Conservation (phyloP, 2,888 invertebrate genomes). For the Limnephilus auricula region DNA sequence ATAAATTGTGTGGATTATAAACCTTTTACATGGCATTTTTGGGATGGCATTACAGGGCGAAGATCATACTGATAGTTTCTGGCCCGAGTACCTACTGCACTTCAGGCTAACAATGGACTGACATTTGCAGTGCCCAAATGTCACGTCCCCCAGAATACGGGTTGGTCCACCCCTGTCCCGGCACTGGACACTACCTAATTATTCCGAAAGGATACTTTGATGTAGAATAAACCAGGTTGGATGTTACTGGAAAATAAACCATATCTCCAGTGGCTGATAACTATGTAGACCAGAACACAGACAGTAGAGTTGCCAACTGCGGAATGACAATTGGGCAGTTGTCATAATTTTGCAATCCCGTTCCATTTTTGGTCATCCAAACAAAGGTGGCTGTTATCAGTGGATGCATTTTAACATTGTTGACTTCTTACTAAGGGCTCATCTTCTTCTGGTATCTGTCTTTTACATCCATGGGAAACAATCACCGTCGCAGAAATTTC, state of each 20-base stretch:
- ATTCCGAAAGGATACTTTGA: background rate
- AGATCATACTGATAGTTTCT: background rate
- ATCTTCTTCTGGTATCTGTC: background rate
- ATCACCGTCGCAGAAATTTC: constrained; percentile 14
- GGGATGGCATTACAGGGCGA: background rate
- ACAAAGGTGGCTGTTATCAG: background rate
- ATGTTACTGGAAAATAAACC: background rate
- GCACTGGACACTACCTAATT: background rate
- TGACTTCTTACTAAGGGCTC: background rate
- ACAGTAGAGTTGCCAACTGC: background rate
- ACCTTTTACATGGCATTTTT: background rate
- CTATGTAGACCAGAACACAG: background rate
- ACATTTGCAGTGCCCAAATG: background rate
- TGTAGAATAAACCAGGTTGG: background rate
- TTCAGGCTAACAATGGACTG: background rate
- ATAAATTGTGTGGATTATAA: background rate
- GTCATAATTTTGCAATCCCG: background rate
- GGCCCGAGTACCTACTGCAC: background rate
- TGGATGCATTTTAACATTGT: background rate
- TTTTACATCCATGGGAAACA: background rate
- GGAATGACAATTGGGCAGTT: background rate
- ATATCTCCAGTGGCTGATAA: background rate
- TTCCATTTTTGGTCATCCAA: background rate
- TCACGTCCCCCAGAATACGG: background rate
- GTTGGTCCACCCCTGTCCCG: background rate